Evolutionary conservation across 1,140 invertebrate genomes (phyloP).

Genomic region (Hyposmocoma kahamanoa): DNA sequence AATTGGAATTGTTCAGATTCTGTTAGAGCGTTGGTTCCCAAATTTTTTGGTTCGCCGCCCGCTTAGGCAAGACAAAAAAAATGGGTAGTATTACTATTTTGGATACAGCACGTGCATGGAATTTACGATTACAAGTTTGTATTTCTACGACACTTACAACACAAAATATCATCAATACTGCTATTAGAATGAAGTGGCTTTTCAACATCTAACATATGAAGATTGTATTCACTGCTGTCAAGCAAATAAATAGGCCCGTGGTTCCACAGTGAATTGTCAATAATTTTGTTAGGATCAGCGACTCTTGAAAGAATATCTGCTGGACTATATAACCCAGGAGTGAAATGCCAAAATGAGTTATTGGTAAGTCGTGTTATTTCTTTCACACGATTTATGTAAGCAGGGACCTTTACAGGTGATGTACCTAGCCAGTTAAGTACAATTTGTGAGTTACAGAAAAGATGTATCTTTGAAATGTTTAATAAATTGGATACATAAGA

Average conservation of each 20-base stretch:
- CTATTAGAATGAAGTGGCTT: background rate
- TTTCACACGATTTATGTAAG: conserved; percentile 10
- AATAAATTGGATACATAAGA: conserved; percentile 4
- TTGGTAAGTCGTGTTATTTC: conserved; percentile 8
- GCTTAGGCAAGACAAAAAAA: too few relatives aligned
- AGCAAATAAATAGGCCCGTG: conserved; percentile 4
- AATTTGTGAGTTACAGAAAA: conserved; percentile 13
- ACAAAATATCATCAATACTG: background rate
- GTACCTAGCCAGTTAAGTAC: conserved; percentile 10
- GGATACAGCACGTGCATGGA: conserved; percentile 11
- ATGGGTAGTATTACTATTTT: conserved; percentile 12
- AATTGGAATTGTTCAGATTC: too few relatives aligned
- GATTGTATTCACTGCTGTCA: background rate
- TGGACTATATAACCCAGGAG: conserved; percentile 2
- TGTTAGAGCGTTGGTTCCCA: too few relatives aligned
- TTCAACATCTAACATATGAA: background rate
- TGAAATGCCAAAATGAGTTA: background rate
- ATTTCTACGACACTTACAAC: conserved; percentile 17
- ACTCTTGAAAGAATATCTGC: conserved; percentile 12
- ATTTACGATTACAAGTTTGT: conserved; percentile 3
- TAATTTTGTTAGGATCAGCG: background rate
- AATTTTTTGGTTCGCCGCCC: too few relatives aligned
- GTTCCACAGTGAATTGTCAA: background rate
- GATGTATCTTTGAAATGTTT: conserved; percentile 1
- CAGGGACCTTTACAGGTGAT: conserved; percentile 3